Conservation (phyloP, 2,797 vertebrate species). For the Cynopterus sphinx region DNA sequence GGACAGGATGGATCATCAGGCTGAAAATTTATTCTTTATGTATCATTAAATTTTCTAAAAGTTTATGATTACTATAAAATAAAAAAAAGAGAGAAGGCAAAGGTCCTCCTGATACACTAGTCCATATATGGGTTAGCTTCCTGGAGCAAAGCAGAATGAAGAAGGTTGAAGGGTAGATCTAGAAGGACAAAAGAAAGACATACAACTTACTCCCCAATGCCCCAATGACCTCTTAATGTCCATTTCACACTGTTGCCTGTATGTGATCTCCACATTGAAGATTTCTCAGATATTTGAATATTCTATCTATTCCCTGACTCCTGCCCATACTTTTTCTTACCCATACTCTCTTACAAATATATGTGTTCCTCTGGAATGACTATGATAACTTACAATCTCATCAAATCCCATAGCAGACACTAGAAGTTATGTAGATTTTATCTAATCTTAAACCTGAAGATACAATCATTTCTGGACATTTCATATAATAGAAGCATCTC, state of each 20-base stretch:
- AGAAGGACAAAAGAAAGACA: neutral
- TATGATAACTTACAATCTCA: neutral
- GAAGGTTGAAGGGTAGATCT: neutral
- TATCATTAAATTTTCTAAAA: neutral
- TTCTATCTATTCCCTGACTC: neutral
- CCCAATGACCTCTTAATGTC: neutral
- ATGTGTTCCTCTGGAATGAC: neutral
- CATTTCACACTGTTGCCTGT: rapidly evolving
- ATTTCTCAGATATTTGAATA: neutral
- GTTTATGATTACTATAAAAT: neutral
- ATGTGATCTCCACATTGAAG: neutral
- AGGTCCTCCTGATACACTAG: neutral
- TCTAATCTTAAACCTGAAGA: neutral
- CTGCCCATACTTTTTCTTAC: neutral
- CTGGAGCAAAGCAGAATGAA: neutral
- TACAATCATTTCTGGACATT: neutral
- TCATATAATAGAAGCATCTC: neutral
- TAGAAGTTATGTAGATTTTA: neutral
- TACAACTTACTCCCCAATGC: neutral
- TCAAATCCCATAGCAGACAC: neutral
- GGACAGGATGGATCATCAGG: neutral
- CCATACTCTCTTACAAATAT: neutral
- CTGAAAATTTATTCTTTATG: neutral
- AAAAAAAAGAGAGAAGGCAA: neutral
- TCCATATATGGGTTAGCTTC: neutral